These are phyloP conservation scores for Actinia equina DNA, from an alignment of 64 coral and sea anemone genomes.

Conservation along the genomic window DNA sequence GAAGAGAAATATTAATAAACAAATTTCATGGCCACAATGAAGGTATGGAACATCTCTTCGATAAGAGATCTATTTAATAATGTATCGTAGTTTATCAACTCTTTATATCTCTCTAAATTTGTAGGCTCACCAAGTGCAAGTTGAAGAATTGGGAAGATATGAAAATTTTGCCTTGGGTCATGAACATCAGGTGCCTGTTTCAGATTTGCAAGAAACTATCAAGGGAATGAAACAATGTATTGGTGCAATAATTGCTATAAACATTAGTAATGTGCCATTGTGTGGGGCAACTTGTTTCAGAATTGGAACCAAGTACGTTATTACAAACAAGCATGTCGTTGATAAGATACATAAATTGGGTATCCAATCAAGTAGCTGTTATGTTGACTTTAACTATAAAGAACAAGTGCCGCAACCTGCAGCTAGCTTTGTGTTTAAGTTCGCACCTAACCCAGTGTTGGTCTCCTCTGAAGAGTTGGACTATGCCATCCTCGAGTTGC, in stretches of 20 bases:
- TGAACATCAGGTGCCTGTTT: neutral
- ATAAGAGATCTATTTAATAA: no score
- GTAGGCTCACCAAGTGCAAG: no score
- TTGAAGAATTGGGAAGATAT: no score
- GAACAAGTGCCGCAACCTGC: neutral
- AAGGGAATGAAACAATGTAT: neutral
- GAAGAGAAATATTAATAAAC: no score
- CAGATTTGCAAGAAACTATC: neutral
- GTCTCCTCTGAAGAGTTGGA: neutral
- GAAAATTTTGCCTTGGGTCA: neutral
- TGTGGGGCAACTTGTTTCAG: slow-evolving; percentile 1
- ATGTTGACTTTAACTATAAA: neutral
- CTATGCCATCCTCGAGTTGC: neutral
- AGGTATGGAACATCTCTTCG: no score
- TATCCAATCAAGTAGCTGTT: neutral
- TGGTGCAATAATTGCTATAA: neutral
- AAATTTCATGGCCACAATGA: no score
- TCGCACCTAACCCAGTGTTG: neutral
- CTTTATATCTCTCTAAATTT: no score
- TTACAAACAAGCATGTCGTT: neutral
- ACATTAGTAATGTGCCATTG: neutral
- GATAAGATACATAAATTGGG: neutral
- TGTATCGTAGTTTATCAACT: no score
- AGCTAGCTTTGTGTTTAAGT: neutral
- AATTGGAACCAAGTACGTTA: neutral